A percentile compares a stretch with the other conserved stretches of the same genome.
These are phyloP conservation scores for Aythya baeri DNA, from an alignment of 2,113 vertebrate species.

Conservation along the genomic window DNA sequence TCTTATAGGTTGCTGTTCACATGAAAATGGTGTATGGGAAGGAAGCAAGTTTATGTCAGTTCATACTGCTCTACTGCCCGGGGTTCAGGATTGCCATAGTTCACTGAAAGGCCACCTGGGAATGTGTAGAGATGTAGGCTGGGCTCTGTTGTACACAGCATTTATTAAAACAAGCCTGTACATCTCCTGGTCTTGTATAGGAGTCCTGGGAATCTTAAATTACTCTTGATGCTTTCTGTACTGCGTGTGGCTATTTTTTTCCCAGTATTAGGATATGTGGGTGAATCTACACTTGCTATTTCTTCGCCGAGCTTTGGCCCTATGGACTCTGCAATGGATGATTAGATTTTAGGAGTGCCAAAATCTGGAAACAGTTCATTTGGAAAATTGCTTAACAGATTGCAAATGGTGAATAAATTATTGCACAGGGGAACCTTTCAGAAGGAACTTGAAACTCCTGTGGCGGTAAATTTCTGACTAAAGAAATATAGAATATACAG, in stretches of 20 bases:
- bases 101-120: neutral
- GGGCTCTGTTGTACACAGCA: fast-evolving
- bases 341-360: neutral
- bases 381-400: conserved; percentile 12
- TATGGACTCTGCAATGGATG: neutral
- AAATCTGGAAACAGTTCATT: neutral
- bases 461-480: neutral
- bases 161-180: neutral
- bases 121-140: neutral
- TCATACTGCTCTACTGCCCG: neutral
- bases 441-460: neutral
- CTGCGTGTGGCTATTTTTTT: neutral
- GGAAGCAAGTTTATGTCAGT: neutral
- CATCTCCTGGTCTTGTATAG: neutral
- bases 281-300: neutral
- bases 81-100: neutral
- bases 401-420: conserved; percentile 3
- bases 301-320: neutral
- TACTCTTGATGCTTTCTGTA: neutral
- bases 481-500: neutral
- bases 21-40: neutral
- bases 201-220: neutral
- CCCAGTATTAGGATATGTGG: neutral
- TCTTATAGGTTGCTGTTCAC: neutral
- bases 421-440: neutral